A percentile compares a stretch with the other conserved stretches of the same genome.
These are phyloP conservation scores for Zalophus californianus DNA, from an alignment of 2,797 vertebrate genomes.

Conservation along the genomic window DNA sequence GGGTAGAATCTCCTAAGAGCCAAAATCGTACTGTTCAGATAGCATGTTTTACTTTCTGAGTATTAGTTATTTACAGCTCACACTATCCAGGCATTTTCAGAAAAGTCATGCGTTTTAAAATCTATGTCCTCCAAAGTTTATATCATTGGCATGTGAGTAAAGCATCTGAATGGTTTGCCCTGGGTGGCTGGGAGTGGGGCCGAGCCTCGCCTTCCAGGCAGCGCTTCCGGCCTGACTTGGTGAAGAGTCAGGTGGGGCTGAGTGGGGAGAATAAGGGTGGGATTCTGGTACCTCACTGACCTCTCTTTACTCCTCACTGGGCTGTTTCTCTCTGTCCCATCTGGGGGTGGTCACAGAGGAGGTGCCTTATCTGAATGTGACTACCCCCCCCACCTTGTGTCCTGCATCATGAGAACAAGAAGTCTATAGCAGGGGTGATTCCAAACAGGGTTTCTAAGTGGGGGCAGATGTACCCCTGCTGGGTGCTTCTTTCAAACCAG, in stretches of 20 bases:
- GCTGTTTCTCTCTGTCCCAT: not conserved
- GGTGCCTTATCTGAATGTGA: not conserved
- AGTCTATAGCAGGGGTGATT: not conserved
- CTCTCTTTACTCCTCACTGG: not conserved
- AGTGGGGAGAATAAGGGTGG: accelerated
- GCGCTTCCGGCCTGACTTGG: not conserved
- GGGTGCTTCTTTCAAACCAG: not conserved
- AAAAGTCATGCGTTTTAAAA: constrained; percentile 13
- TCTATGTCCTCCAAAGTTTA: not conserved
- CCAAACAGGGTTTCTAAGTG: not conserved
- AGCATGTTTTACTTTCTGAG: not conserved
- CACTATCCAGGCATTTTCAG: not conserved
- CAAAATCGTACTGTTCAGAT: not conserved
- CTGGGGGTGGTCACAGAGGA: not conserved
- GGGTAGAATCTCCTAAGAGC: not conserved
- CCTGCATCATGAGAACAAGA: not conserved
- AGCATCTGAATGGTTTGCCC: not conserved
- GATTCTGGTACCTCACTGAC: not conserved
- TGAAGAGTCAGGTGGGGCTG: not conserved
- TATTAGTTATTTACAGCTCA: not conserved
- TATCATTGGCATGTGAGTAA: not conserved
- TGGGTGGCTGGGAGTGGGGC: not conserved
- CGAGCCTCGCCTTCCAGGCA: not conserved
- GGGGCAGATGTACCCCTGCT: not conserved
- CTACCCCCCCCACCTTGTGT: accelerated